phyloP scores from a whole-genome alignment of 2,113 vertebrate genomes.

The Brachirus orientalis region DNA sequence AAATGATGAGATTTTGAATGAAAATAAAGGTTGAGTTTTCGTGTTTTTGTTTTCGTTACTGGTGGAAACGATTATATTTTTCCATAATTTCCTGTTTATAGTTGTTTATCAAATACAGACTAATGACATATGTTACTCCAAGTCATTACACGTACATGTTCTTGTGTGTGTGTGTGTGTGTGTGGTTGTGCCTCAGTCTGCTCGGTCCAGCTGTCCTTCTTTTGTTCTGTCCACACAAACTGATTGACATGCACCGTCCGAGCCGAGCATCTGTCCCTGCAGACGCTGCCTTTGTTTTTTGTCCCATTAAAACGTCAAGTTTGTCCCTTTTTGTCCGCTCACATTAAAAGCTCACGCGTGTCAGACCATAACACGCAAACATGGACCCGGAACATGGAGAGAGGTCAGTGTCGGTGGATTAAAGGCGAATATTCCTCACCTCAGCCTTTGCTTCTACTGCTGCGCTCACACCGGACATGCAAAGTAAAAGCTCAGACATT shows the following conservation, averaged over 20 bases:
- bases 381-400: conserved; percentile 11
- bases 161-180: background rate
- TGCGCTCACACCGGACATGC: no score
- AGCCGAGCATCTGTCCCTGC: conserved; percentile 64
- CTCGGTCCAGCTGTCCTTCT: conserved; percentile 58
- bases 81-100: background rate
- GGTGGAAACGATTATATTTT: background rate
- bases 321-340: conserved; percentile 36
- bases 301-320: conserved; percentile 20
- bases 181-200: no score
- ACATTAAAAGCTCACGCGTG: background rate
- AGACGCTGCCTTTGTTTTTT: conserved; percentile 63
- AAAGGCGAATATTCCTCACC: no score
- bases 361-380: background rate
- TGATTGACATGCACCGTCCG: conserved; percentile 66
- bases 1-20: no score
- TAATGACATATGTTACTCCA: background rate
- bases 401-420: background rate
- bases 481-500: no score
- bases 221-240: conserved; percentile 57
- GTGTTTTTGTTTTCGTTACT: background rate
- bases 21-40: background rate
- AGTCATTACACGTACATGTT: background rate
- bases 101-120: background rate
- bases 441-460: no score